These are phyloP conservation scores for Palythoa caribaeorum DNA, from an alignment of 92 coral and sea anemone species.

Conservation along the genomic window DNA sequence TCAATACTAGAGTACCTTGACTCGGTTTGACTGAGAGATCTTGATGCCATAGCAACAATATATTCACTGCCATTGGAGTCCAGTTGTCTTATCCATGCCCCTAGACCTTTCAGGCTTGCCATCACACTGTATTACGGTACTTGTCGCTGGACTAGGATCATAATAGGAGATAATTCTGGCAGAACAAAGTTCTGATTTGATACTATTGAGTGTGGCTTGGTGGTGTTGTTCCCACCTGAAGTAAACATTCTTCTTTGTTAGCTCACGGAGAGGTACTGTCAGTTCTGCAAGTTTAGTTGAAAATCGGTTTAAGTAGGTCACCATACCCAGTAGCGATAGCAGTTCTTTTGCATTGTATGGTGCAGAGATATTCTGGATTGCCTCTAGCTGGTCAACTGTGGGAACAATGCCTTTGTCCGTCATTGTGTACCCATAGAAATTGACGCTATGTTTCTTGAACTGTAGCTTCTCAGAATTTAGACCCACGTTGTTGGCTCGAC, in stretches of 20 bases:
- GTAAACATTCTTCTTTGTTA: constrained; percentile 65
- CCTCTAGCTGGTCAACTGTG: constrained; percentile 62
- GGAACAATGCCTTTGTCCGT: constrained; percentile 66
- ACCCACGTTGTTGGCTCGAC: constrained; percentile 61
- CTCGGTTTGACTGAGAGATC: constrained; percentile 31
- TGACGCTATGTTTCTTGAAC: constrained; percentile 63
- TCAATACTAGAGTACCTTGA: background rate
- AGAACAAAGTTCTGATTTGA: constrained; percentile 64
- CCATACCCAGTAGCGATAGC: constrained; percentile 68
- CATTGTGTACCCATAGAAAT: constrained; percentile 64
- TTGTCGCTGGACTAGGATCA: constrained; percentile 4
- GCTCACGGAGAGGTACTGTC: constrained; percentile 66
- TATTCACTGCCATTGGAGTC: constrained; percentile 13
- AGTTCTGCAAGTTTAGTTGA: constrained; percentile 63
- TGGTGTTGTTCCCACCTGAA: constrained; percentile 68
- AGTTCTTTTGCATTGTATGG: constrained; percentile 59
- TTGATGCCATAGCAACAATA: constrained; percentile 16
- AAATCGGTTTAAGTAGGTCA: constrained; percentile 68
- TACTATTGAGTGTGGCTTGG: constrained; percentile 63
- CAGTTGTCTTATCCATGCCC: constrained; percentile 54
- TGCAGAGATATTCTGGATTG: constrained; percentile 57
- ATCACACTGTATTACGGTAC: background rate
- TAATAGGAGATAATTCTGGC: constrained; percentile 47
- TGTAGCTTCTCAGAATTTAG: constrained; percentile 73
- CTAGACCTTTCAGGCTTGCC: constrained; percentile 62